Percentiles rank a stretch among this genome's conserved stretches.
These are phyloP conservation scores for Caradrina kadenii DNA, from an alignment of 2,888 invertebrate species.

Conservation along the genomic window DNA sequence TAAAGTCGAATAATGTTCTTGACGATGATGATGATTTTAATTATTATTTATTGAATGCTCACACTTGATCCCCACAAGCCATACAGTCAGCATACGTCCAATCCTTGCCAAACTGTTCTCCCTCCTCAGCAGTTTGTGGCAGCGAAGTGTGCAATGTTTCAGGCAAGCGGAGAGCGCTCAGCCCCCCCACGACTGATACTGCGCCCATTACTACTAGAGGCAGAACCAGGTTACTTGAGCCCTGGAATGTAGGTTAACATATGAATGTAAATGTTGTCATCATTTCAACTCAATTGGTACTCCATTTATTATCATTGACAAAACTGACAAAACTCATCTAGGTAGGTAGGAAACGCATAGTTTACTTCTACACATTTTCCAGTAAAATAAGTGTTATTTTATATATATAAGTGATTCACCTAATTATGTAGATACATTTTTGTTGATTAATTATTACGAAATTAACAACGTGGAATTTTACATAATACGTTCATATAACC, in stretches of 20 bases:
- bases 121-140: conserved; percentile 96
- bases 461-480: not conserved
- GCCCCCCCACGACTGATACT: conserved; percentile 95
- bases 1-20: not conserved
- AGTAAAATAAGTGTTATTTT: too few relatives aligned
- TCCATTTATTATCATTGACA: not conserved
- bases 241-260: conserved; percentile 86
- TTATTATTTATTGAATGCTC: not conserved
- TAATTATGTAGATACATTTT: too few relatives aligned
- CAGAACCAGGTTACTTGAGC: conserved; percentile 95
- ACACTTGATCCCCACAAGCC: conserved; percentile 93
- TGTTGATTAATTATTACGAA: too few relatives aligned
- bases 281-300: not conserved
- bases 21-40: not conserved
- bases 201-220: conserved; percentile 96
- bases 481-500: not conserved
- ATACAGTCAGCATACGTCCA: conserved; percentile 94
- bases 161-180: conserved; percentile 95
- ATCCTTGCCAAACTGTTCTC: conserved; percentile 96
- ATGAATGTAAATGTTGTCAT: not conserved
- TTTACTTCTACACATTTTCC: not conserved
- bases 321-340: not conserved
- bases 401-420: too few relatives aligned
- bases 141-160: conserved; percentile 96
- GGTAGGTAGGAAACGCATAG: not conserved